Percentiles rank a stretch among this genome's conserved stretches.
These are phyloP conservation scores for Phaetusa simplex DNA, from an alignment of 2,113 vertebrate species.

Conservation along the genomic window DNA sequence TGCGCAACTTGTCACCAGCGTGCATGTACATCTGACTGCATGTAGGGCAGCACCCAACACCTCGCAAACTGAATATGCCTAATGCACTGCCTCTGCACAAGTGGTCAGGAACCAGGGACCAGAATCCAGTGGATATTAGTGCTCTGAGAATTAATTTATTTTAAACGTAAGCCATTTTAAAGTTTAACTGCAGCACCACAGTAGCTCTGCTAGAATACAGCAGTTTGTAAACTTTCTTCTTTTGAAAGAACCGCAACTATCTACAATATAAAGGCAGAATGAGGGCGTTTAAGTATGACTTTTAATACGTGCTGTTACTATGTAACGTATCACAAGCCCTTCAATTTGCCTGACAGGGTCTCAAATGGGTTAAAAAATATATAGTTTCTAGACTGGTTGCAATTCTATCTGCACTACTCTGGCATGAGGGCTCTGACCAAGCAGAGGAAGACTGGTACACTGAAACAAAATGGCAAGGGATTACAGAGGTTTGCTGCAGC, in stretches of 20 bases:
- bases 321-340: not conserved
- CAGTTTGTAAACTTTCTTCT: not conserved
- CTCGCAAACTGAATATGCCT: not conserved
- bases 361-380: not conserved
- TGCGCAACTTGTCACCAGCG: not conserved
- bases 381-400: not conserved
- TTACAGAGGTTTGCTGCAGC: not conserved
- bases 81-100: not conserved
- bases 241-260: not conserved
- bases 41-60: not conserved
- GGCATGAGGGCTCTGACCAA: not conserved
- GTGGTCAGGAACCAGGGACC: not conserved
- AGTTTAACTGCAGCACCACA: not conserved
- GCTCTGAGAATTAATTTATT: not conserved
- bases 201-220: not conserved
- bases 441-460: not conserved
- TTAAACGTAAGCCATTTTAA: not conserved
- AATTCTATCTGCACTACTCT: not conserved
- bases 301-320: not conserved
- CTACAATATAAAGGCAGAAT: not conserved
- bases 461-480: not conserved
- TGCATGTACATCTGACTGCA: not conserved
- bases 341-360: not conserved
- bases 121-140: not conserved
- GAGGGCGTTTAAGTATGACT: not conserved